Evolutionary conservation across 1,140 invertebrate species (phyloP), one percentile per base, ranked within the genome.

Genomic region (Steinernema feltiae): DNA sequence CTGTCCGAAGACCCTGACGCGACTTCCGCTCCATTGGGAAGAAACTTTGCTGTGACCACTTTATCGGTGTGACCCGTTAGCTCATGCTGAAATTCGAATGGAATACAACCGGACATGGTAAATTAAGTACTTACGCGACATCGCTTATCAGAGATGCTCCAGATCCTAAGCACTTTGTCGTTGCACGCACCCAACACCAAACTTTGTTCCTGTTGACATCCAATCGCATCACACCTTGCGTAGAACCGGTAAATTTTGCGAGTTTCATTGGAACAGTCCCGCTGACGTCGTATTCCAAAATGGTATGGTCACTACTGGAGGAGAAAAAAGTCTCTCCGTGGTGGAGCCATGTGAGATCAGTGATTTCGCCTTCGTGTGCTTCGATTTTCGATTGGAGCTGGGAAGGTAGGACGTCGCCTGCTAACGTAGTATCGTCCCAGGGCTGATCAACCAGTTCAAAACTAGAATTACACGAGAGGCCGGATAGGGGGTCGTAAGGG

Each of bases 31-130:
- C 91, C 90, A 82, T 95, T 93, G 71, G 92, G 92, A 79, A 95
- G 90, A 88, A 96, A 96, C 88, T 94, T 94, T 12, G 93, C 94
- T 24, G 93, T 92, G 90, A 94, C 91, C 72, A 97, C 94, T 90
- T 97, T 98, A 32, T 92, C 93, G 84, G 92, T 93, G 89, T 98
- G 96, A 69, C 95, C 96, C 72, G 95, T 98, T 80, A 99, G 88
- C 32, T 95, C 97, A 87, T 96, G 94, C 93, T 97, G 90, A 31
- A 90, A 91, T 21, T 12, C 21, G 0, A 1, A n/a, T n/a, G 70
- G n/a, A 21, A 15, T 32, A 30, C 21, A 46, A 30, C 30, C 21
- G 74, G 1, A 46, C 18, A 1, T 48, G 48, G 24, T n/a, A 73
- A 27, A 1, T 3, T 73, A 70, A n/a, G n/a, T n/a, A 27, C 63